phyloP scores from a whole-genome alignment of 2,797 vertebrate genomes.

The Notamacropus eugenii region DNA sequence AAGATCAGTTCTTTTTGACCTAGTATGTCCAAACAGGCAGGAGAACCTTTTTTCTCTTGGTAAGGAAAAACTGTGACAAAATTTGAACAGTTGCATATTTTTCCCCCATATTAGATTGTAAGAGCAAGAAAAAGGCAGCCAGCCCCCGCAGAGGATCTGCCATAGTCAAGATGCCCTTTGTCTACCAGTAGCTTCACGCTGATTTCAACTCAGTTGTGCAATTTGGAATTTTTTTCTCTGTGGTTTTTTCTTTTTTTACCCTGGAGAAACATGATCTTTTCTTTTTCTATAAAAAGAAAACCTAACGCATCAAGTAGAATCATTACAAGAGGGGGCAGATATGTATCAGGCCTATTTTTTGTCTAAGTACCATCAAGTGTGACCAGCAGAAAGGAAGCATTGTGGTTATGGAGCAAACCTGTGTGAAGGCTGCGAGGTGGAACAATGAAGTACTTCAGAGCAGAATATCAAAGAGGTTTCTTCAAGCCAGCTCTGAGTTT shows the following conservation, averaged over 20 bases:
- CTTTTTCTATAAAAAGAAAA: not conserved
- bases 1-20: not conserved
- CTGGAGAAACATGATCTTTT: not conserved
- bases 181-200: not conserved
- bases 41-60: not conserved
- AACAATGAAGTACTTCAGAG: constrained; percentile 17
- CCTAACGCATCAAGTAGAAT: not conserved
- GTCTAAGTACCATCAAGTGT: not conserved
- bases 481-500: constrained; percentile 37
- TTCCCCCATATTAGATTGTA: not conserved
- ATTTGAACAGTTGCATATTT: not conserved
- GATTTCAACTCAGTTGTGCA: not conserved
- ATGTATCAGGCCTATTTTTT: not conserved
- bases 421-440: constrained; percentile 20
- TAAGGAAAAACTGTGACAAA: not conserved
- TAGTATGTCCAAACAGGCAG: not conserved
- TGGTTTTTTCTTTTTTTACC: not conserved
- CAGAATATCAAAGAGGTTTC: not conserved
- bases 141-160: not conserved
- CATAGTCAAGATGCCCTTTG: not conserved
- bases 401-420: not conserved
- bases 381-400: not conserved
- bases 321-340: not conserved
- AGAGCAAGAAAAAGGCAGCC: not conserved
- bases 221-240: not conserved